Conservation (phyloP, 2,113 vertebrate species). For the Limanda limanda region DNA sequence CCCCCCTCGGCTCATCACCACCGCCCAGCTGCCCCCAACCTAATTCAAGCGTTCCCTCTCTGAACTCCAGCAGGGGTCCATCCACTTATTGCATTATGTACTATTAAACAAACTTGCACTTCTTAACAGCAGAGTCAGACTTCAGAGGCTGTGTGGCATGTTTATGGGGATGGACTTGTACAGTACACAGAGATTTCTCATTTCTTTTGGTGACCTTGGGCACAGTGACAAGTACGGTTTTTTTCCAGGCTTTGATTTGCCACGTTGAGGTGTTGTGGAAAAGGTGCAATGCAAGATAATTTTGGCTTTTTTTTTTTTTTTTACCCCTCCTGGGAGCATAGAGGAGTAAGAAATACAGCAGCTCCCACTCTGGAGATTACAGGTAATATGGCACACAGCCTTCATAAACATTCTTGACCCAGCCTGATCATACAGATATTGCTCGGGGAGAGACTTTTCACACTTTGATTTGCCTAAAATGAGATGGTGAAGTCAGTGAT, state of each 20-base stretch:
- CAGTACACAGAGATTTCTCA: slow-evolving; percentile 79
- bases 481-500: slow-evolving; percentile 79
- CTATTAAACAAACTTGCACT: slow-evolving; percentile 80
- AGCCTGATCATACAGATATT: slow-evolving; percentile 82
- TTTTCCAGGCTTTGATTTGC: slow-evolving; percentile 81
- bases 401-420: slow-evolving; percentile 83
- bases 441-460: slow-evolving; percentile 83
- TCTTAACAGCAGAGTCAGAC: slow-evolving; percentile 76
- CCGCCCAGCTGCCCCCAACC: slow-evolving; percentile 41
- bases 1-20: slow-evolving; percentile 8
- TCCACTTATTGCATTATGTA: slow-evolving; percentile 71
- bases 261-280: slow-evolving; percentile 79
- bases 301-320: slow-evolving; percentile 72
- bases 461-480: slow-evolving; percentile 87
- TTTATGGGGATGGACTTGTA: slow-evolving; percentile 73
- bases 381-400: slow-evolving; percentile 82
- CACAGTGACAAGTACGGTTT: slow-evolving; percentile 79
- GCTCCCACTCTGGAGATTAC: slow-evolving; percentile 81
- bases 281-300: slow-evolving; percentile 87
- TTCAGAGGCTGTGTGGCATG: slow-evolving; percentile 79
- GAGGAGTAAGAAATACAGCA: slow-evolving; percentile 78
- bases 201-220: slow-evolving; percentile 82
- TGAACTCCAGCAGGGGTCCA: slow-evolving; percentile 60
- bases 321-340: slow-evolving; percentile 77
- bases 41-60: slow-evolving; percentile 67